Evolutionary conservation across 2,888 invertebrate genomes (phyloP).

Genomic region (Heliconius erato): DNA sequence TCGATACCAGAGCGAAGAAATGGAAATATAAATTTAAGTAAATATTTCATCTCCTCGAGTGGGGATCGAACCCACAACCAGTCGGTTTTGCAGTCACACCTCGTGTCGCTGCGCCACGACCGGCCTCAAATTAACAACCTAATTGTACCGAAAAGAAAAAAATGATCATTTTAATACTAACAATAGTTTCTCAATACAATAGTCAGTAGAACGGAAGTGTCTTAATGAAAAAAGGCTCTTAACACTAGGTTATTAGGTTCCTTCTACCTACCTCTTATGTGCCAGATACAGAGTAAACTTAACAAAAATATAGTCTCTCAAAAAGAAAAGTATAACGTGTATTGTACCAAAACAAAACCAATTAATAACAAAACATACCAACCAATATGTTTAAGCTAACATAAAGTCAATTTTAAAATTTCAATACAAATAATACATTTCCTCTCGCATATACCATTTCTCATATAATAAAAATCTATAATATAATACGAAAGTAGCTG

Average conservation of each 20-base stretch:
- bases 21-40: too few species aligned
- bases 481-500: neutral
- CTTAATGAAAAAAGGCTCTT: too few species aligned
- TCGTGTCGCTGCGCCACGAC: too few species aligned
- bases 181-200: neutral
- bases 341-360: neutral
- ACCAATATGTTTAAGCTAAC: too few species aligned
- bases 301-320: neutral
- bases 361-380: neutral
- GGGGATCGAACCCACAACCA: too few species aligned
- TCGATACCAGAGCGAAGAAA: too few species aligned
- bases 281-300: too few species aligned
- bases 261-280: too few species aligned
- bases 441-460: neutral
- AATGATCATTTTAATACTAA: neutral
- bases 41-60: too few species aligned
- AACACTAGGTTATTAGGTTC: too few species aligned
- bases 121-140: neutral
- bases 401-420: neutral
- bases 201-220: too few species aligned
- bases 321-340: neutral
- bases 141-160: neutral
- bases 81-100: too few species aligned
- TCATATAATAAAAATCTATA: slow-evolving; percentile 3
- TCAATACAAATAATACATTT: neutral